Evolutionary conservation across 2,888 invertebrate genomes (phyloP), one percentile per base, ranked within the genome.

Genomic region (Papilio protenor): DNA sequence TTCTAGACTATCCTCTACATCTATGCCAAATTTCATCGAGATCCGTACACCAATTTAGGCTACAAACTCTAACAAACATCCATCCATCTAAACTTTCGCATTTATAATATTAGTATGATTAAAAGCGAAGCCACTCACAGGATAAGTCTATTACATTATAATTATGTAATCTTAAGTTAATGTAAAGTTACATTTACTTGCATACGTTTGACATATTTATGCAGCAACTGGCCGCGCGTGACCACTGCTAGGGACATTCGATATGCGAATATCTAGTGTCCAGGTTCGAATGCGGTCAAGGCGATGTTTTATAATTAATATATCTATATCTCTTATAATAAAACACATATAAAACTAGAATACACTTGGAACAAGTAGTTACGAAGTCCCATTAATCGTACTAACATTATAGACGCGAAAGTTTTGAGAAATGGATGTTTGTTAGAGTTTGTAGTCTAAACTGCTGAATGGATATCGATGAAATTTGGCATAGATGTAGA

Each of bases 251-350:
- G 18, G 23, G 64, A 66, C 66, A 66, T 66, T 66, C 18, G 66
- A 66, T 33, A 40, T 33, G 66, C 8, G 10, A n/a, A n/a, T 40
- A 66, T 66, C 66, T 18, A n/a, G 66, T 66, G n/a, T 10, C 66
- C 40, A 66, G 66, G 66, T 66, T 66, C 66, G 66, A 66, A 66
- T 66, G 66, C 66, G 66, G 66, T 66, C 66, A 66, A 66, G 66
- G 66, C 66, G 18, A n/a, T 66, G 66, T 66, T 33, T 66, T 40
- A 61, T 27, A 59, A 23, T 61, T 14, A 59, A 59, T 16, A 27
- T 61, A 64, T 40, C 6, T 16, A 14, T 64, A 18, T 8, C 3
- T 61, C 16, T 21, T n/a, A 12, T 64, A 64, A 33, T 64, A 33
- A 8, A 61, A 61, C 61, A 61, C 27, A 61, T 61, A 61, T 57